A percentile compares a stretch with the other conserved stretches of the same genome.
Conservation (phyloP, 2,888 invertebrate genomes). For the Sinopyrophorus schimmeli region DNA sequence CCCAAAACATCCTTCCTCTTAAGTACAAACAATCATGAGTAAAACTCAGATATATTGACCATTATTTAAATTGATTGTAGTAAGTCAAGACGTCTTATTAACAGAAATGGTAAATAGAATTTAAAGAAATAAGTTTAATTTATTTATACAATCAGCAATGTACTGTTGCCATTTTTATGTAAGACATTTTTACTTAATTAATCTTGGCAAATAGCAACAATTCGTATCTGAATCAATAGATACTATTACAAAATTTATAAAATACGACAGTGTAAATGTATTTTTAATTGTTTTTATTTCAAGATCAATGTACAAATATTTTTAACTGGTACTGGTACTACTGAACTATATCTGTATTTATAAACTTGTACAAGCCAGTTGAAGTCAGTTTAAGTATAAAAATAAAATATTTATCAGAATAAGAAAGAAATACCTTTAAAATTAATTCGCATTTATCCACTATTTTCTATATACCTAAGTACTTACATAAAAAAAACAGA, state of each 20-base stretch:
- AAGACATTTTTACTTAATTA: constrained; percentile 15
- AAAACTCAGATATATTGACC: constrained; percentile 28
- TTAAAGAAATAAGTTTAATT: background rate
- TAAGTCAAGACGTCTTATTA: constrained; percentile 10
- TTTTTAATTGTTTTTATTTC: constrained; percentile 53
- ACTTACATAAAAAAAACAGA: background rate
- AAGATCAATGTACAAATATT: constrained; percentile 56
- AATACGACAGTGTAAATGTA: constrained; percentile 49
- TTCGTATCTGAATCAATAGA: constrained; percentile 43
- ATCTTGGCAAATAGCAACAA: constrained; percentile 36
- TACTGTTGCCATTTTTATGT: constrained; percentile 4
- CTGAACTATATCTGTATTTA: constrained; percentile 54
- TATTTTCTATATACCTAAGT: background rate
- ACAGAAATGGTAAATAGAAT: constrained; percentile 2
- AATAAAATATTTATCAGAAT: constrained; percentile 57
- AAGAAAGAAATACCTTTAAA: constrained; percentile 16
- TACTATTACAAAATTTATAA: constrained; percentile 39
- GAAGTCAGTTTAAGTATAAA: constrained; percentile 56
- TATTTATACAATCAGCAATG: background rate
- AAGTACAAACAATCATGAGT: constrained; percentile 44
- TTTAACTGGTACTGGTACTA: constrained; percentile 52
- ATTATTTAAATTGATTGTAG: constrained; percentile 13
- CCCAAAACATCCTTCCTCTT: constrained; percentile 36
- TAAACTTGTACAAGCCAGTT: constrained; percentile 55
- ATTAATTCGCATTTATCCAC: background rate